A percentile compares a stretch with the other conserved stretches of the same genome.
Conservation (phyloP, 2,113 vertebrate species). For the Neoarius graeffei region DNA sequence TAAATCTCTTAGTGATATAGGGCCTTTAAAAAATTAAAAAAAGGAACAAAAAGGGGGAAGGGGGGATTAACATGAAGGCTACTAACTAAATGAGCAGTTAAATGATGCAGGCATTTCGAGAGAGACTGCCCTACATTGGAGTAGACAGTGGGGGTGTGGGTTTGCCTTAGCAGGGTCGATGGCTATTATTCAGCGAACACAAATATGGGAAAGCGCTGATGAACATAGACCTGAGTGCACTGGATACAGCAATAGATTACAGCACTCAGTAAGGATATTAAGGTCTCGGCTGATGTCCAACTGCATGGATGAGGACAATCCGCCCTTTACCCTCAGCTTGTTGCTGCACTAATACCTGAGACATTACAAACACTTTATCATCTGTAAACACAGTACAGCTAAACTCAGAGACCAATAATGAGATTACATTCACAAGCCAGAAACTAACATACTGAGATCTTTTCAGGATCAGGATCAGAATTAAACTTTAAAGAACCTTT, state of each 20-base stretch:
- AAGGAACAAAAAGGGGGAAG: background rate
- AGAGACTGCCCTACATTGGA: constrained; percentile 45
- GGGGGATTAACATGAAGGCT: constrained; percentile 19
- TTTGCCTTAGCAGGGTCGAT: constrained; percentile 38
- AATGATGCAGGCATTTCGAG: constrained; percentile 34
- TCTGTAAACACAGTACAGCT: background rate
- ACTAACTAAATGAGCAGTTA: constrained; percentile 26
- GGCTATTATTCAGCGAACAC: constrained; percentile 34
- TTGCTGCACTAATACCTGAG: constrained; percentile 41
- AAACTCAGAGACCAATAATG: background rate
- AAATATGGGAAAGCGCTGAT: constrained; percentile 44
- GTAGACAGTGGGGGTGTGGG: constrained; percentile 29
- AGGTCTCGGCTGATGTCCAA: constrained; percentile 51
- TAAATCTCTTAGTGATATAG: constrained; percentile 38
- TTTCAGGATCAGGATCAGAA: background rate
- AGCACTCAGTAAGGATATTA: constrained; percentile 65
- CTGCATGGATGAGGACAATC: constrained; percentile 35
- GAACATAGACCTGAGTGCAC: constrained; percentile 32
- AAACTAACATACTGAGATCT: background rate
- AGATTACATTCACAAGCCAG: background rate
- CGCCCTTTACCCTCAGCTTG: constrained; percentile 4
- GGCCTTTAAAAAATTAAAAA: background rate
- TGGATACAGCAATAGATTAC: constrained; percentile 61
- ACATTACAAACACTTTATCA: constrained; percentile 17
- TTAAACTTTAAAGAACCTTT: background rate